Evolutionary conservation across 2,113 vertebrate genomes (phyloP).

Genomic region (Coturnix japonica): DNA sequence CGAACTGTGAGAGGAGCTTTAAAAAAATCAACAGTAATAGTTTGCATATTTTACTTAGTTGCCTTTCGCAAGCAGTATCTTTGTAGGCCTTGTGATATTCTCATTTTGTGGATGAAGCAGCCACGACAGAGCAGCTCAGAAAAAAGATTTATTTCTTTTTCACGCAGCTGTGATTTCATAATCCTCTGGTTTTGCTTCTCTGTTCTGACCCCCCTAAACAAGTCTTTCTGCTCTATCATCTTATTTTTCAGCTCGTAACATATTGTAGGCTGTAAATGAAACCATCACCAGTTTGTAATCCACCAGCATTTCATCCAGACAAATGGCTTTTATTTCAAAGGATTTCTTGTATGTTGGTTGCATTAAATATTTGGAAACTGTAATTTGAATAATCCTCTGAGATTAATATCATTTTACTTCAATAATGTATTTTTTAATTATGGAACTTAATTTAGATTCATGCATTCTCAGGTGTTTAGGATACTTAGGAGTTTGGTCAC

Average conservation of each 20-base stretch:
- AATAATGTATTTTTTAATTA: not conserved
- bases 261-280: not conserved
- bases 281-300: not conserved
- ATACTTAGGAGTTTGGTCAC: not conserved
- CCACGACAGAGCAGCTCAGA: not conserved
- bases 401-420: not conserved
- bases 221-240: not conserved
- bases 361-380: not conserved
- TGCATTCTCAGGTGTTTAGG: not conserved
- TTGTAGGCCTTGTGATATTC: not conserved
- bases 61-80: not conserved
- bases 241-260: not conserved
- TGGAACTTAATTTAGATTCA: not conserved
- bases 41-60: not conserved
- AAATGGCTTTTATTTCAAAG: not conserved
- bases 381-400: not conserved
- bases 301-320: not conserved
- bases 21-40: not conserved
- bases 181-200: not conserved
- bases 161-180: not conserved
- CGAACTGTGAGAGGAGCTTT: not conserved
- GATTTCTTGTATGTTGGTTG: not conserved
- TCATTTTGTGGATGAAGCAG: not conserved
- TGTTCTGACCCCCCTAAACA: not conserved
- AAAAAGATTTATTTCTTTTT: not conserved